phyloP scores from a whole-genome alignment of 2,113 vertebrate species.

The Grammatotria lemairii region DNA sequence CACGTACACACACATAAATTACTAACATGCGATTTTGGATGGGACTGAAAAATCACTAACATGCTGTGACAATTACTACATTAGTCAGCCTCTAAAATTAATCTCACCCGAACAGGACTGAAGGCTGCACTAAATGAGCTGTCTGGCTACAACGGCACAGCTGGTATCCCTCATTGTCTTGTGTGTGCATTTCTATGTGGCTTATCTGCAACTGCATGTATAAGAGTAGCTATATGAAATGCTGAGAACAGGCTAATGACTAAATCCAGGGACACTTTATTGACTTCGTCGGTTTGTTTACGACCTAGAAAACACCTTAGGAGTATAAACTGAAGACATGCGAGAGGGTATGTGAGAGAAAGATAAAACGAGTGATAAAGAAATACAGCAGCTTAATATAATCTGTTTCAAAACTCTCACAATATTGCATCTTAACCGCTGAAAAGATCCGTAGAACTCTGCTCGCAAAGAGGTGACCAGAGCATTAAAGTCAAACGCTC shows the following conservation, averaged over 20 bases:
- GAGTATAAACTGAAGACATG: neutral
- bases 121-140: conserved; percentile 37
- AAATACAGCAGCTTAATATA: neutral
- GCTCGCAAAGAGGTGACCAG: neutral
- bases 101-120: conserved; percentile 19
- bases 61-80: conserved; percentile 45
- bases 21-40: conserved; percentile 29
- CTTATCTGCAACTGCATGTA: neutral
- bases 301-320: neutral
- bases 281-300: neutral
- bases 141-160: conserved; percentile 4
- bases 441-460: neutral
- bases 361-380: neutral
- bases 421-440: neutral
- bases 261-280: neutral
- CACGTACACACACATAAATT: neutral
- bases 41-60: conserved; percentile 24
- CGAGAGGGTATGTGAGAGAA: neutral
- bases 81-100: conserved; percentile 52
- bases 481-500: neutral
- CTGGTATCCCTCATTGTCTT: neutral
- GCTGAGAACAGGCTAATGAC: neutral
- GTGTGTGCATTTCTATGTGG: neutral
- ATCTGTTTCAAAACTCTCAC: neutral
- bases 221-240: neutral